Conservation (phyloP, 2,888 invertebrate species). For the Corythucha ciliata region DNA sequence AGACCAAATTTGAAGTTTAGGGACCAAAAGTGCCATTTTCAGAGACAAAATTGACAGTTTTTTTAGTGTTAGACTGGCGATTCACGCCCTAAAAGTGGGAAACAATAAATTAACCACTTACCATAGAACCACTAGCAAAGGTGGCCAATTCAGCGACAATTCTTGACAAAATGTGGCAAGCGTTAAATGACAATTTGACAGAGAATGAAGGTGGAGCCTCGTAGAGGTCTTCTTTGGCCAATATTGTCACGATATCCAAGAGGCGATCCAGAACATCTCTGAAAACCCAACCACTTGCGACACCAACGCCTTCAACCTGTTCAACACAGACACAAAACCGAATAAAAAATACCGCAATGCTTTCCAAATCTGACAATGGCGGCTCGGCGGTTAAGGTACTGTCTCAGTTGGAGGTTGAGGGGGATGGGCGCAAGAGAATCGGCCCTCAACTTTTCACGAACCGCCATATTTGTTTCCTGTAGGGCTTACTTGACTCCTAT, state of each 20-base stretch:
- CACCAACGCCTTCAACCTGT: slow-evolving; percentile 43
- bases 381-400: not conserved
- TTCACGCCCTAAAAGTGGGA: no score
- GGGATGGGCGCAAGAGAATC: no score
- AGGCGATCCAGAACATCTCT: slow-evolving; percentile 74
- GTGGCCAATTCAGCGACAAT: slow-evolving; percentile 80
- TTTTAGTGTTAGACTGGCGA: no score
- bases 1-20: no score
- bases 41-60: no score
- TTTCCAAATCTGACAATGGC: not conserved
- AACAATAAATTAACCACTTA: slow-evolving; percentile 40
- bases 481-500: slow-evolving; percentile 48
- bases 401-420: no score
- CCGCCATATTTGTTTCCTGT: no score
- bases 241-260: slow-evolving; percentile 69
- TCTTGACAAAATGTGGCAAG: slow-evolving; percentile 68
- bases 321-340: slow-evolving; percentile 24
- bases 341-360: not conserved
- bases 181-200: slow-evolving; percentile 49
- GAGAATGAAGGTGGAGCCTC: slow-evolving; percentile 45
- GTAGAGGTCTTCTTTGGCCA: slow-evolving; percentile 53
- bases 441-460: no score
- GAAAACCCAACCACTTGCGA: slow-evolving; percentile 53
- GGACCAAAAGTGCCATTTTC: no score
- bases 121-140: slow-evolving; percentile 66